Evolutionary conservation across 1,140 invertebrate genomes (phyloP).

Genomic region (Drosophila micromelanica): DNA sequence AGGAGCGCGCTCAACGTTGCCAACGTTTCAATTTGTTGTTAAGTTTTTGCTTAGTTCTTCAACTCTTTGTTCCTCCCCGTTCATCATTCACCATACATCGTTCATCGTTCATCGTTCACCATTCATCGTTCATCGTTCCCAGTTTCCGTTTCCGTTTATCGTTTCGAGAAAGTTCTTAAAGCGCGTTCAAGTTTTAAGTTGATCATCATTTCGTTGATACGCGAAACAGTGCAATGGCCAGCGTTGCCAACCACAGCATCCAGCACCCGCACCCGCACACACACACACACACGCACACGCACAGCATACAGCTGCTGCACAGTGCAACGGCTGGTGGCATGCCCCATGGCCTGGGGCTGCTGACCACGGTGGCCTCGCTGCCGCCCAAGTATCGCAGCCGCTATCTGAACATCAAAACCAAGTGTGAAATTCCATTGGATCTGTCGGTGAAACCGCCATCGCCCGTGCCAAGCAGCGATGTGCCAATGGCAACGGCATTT

Average conservation of each 20-base stretch:
- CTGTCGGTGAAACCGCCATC: conserved; percentile 85
- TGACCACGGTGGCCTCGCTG: conserved; percentile 83
- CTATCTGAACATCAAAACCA: conserved; percentile 80
- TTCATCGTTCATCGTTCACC: conserved; percentile 36
- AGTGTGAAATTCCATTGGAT: conserved; percentile 85
- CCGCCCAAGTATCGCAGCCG: conserved; percentile 83
- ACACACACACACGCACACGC: conserved; percentile 46
- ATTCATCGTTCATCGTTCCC: conserved; percentile 28
- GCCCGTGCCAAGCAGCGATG: conserved; percentile 56
- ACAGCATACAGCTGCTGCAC: conserved; percentile 79
- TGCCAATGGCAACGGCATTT: conserved; percentile 68
- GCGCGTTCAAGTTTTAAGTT: conserved; percentile 62
- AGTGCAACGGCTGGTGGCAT: conserved; percentile 53
- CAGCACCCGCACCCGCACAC: conserved; percentile 20
- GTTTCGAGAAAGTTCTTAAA: conserved; percentile 40
- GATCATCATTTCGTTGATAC: conserved; percentile 46
- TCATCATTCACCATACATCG: conserved; percentile 16
- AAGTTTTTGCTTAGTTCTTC: conserved; percentile 69
- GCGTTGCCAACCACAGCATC: conserved; percentile 37
- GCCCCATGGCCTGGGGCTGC: conserved; percentile 76
- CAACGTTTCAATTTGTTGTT: conserved; percentile 62
- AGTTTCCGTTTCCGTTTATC: conserved; percentile 42
- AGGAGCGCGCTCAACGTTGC: conserved; percentile 52
- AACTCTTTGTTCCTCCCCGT: conserved; percentile 39
- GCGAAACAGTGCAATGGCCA: conserved; percentile 64